Evolutionary conservation across 2,113 vertebrate species (phyloP).

Genomic region (Hippocampus abdominalis): DNA sequence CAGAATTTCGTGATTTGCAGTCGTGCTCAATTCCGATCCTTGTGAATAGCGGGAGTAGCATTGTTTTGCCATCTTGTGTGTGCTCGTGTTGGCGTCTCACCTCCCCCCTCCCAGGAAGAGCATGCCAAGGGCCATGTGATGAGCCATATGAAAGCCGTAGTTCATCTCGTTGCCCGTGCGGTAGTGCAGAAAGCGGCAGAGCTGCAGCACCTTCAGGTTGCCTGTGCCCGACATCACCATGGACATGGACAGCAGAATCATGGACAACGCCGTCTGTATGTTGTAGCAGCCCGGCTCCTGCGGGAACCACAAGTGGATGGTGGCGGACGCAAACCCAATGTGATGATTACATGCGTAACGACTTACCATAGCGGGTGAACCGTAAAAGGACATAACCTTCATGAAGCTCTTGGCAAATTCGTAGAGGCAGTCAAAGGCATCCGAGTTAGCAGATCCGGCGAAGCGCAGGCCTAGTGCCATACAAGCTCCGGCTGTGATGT

Average conservation of each 20-base stretch:
- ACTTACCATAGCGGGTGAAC: constrained; percentile 86
- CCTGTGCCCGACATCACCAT: constrained; percentile 98
- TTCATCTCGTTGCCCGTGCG: constrained; percentile 95
- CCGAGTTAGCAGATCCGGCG: constrained; percentile 91
- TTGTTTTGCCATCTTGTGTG: background rate
- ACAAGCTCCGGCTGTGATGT: constrained; percentile 95
- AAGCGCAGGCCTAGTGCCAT: constrained; percentile 93
- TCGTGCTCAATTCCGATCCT: no score
- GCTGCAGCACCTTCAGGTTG: constrained; percentile 89
- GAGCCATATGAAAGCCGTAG: constrained; percentile 96
- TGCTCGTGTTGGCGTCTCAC: constrained; percentile 60
- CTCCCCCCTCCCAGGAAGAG: constrained; percentile 95
- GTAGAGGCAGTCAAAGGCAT: constrained; percentile 94
- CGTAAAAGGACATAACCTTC: constrained; percentile 82
- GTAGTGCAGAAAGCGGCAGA: constrained; percentile 95
- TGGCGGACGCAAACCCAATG: background rate
- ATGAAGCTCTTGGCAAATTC: constrained; percentile 92
- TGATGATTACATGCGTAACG: background rate
- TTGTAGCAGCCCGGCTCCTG: constrained; percentile 90
- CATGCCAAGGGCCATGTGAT: constrained; percentile 95
- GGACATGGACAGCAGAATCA: constrained; percentile 87
- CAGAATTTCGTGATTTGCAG: no score
- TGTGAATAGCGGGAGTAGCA: no score
- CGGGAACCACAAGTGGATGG: background rate
- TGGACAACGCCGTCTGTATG: constrained; percentile 88